Evolutionary conservation across 2,113 vertebrate genomes (phyloP).

Genomic region (Chloebia gouldiae): DNA sequence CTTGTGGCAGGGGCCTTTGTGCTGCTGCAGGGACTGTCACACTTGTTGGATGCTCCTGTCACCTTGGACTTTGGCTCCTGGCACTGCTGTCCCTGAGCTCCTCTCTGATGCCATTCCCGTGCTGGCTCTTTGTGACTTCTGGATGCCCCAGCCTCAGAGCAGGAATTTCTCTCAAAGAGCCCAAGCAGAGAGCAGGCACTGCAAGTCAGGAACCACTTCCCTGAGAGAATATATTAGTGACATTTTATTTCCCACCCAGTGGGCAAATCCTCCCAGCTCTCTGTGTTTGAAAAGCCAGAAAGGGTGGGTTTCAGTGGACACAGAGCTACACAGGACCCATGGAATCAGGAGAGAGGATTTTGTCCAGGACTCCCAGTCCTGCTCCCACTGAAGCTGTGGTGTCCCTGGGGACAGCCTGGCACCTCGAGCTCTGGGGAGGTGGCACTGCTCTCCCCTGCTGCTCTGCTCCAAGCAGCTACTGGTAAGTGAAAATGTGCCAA

Average conservation of each 20-base stretch:
- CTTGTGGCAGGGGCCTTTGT: neutral
- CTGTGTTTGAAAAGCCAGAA: neutral
- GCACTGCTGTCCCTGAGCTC: neutral
- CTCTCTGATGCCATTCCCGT: neutral
- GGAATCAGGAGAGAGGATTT: neutral
- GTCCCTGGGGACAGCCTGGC: neutral
- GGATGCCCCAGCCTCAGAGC: neutral
- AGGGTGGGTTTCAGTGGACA: neutral
- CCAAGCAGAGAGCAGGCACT: neutral
- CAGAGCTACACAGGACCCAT: neutral
- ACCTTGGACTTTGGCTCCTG: neutral
- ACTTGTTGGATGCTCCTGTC: fast-evolving
- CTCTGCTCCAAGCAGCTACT: neutral
- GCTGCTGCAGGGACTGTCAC: neutral
- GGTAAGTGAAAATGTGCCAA: neutral
- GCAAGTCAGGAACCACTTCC: neutral
- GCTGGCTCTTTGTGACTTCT: neutral
- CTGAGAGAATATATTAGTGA: neutral
- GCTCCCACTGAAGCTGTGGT: neutral
- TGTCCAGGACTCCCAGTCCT: neutral
- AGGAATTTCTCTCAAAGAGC: neutral
- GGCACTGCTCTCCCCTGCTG: neutral
- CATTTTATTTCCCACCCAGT: neutral
- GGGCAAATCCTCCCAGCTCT: neutral
- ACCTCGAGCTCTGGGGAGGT: neutral